phyloP scores from a whole-genome alignment of 2,113 vertebrate species.

The Galemys pyrenaicus region DNA sequence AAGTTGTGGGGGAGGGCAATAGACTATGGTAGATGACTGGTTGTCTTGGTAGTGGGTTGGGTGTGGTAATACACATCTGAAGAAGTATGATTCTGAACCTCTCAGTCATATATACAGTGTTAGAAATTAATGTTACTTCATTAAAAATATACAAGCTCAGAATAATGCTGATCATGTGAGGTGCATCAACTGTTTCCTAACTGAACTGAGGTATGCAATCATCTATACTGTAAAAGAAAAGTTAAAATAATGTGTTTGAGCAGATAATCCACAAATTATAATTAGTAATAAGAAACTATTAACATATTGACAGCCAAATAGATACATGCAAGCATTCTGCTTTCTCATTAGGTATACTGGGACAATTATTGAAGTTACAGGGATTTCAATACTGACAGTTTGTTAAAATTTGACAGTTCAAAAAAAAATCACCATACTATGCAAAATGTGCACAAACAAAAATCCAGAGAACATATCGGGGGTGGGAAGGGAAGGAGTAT shows the following conservation, averaged over 20 bases:
- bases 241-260: not conserved
- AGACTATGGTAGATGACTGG: too few relatives aligned
- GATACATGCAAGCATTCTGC: not conserved
- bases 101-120: too few relatives aligned
- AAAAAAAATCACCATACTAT: not conserved
- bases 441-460: not conserved
- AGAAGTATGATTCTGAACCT: too few relatives aligned
- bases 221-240: not conserved
- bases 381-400: not conserved
- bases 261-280: not conserved
- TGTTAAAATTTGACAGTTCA: slow-evolving; percentile 29
- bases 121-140: too few relatives aligned
- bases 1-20: too few relatives aligned
- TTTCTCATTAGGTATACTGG: not conserved
- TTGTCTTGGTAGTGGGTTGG: too few relatives aligned
- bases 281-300: slow-evolving; percentile 8
- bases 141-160: too few relatives aligned
- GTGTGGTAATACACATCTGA: too few relatives aligned
- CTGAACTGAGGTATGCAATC: not conserved
- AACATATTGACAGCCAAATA: not conserved
- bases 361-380: not conserved
- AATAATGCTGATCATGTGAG: not conserved
- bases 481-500: not conserved
- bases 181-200: not conserved
- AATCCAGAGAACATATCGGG: not conserved